Percentiles rank a stretch among this genome's conserved stretches.
These are phyloP conservation scores for Brachionus plicatilis DNA, from an alignment of 1,140 invertebrate species.

Conservation along the genomic window DNA sequence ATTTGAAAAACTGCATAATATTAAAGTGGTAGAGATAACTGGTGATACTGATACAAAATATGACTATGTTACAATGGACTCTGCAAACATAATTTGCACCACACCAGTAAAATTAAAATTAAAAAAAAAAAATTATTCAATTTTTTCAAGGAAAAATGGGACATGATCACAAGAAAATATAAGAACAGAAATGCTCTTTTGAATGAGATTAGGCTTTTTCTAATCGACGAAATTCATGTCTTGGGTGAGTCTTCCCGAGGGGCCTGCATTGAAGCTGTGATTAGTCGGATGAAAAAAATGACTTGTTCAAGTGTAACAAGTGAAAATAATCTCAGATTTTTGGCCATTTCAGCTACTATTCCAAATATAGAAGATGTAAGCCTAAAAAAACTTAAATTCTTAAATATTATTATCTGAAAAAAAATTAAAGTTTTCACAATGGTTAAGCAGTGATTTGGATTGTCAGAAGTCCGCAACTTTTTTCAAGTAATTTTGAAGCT, in stretches of 20 bases:
- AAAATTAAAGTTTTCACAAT: slow-evolving; percentile 60
- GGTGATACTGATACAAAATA: slow-evolving; percentile 66
- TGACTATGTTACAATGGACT: slow-evolving; percentile 57
- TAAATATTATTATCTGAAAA: background rate
- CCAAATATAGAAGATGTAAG: slow-evolving; percentile 68
- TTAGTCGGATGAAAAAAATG: slow-evolving; percentile 68
- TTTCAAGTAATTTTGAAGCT: slow-evolving; percentile 51
- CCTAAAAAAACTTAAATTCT: slow-evolving; percentile 13
- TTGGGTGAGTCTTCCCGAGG: slow-evolving; percentile 67
- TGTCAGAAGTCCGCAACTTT: slow-evolving; percentile 46
- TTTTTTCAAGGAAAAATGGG: slow-evolving; percentile 68
- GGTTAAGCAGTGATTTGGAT: slow-evolving; percentile 59
- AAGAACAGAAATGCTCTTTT: slow-evolving; percentile 63
- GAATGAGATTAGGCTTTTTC: slow-evolving; percentile 64
- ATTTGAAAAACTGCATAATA: slow-evolving; percentile 61
- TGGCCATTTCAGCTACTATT: slow-evolving; percentile 73
- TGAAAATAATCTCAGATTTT: slow-evolving; percentile 60
- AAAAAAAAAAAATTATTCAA: background rate
- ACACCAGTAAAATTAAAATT: slow-evolving; percentile 61
- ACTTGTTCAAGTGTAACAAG: slow-evolving; percentile 28
- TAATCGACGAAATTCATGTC: slow-evolving; percentile 72
- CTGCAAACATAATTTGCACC: slow-evolving; percentile 65
- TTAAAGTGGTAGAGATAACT: slow-evolving; percentile 67
- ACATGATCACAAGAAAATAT: slow-evolving; percentile 69
- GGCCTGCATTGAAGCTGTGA: slow-evolving; percentile 70